Base-by-base conservation (phyloP, 2,113 vertebrate species). In the Nesospiza acunhae region DNA sequence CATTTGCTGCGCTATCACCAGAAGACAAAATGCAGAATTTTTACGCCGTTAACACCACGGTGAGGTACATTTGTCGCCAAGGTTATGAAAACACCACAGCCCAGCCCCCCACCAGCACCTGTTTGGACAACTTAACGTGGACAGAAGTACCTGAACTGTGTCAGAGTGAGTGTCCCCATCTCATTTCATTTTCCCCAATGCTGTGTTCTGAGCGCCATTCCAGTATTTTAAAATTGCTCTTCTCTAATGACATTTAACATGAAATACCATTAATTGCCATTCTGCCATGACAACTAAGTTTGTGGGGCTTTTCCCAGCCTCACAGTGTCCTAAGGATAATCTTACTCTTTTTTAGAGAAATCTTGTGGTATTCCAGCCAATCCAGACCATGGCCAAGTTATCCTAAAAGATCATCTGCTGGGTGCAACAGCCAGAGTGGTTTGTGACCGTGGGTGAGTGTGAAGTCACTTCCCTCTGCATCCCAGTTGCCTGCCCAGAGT, bases 371-470 rank as follows among this genome's bases (percentile, higher is more conserved):
- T 96, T 66, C 98, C 97, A 49, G 73, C 93, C 85, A 89, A 96
- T 23, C 91, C 97, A 84, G 89, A 56, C 7, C 96, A 98, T 0
- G 97, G 98, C 37, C 66, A 62, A 31, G 85, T 97, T 55, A 15
- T 75, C 27, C 6, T 62, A 31, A 46, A 59, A 2, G 47, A 90
- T 53, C 16, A 88, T 2, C 21, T 10, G 20, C 81, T 97, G 0
- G 93, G 96, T n/a, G 82, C 80, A 14, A 63, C 7, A 16, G 95
- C 97, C 79, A 21, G 10, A 0, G 97, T 98, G 20, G 67, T 86
- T 80, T 98, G 98, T 95, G 58, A 72, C 46, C 90, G 2, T 8
- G 98, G 98, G 98, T 98, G 91, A 98, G 98, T 94, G 46, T 35
- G 56, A 72, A 23, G 26, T 15, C 9, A 9, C 46, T 50, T 35